These are phyloP conservation scores for Epizoanthus scotinus DNA, from an alignment of 92 coral and sea anemone species.

Conservation along the genomic window DNA sequence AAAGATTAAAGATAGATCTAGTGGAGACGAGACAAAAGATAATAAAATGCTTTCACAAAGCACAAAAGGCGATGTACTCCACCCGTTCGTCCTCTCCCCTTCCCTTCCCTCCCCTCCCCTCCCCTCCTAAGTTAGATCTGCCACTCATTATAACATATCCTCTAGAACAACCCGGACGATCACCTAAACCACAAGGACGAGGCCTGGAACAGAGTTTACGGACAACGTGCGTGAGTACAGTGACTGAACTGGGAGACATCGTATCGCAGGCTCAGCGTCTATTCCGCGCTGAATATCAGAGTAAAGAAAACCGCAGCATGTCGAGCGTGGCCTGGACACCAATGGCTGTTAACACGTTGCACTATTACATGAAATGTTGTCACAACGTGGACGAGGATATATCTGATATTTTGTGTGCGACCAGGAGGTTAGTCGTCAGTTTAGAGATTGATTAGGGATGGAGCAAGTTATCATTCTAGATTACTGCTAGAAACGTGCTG, in stretches of 20 bases:
- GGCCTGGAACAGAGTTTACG: slow-evolving; percentile 65
- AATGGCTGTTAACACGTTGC: slow-evolving; percentile 58
- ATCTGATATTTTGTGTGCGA: slow-evolving; percentile 58
- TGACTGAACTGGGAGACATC: slow-evolving; percentile 68
- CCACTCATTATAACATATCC: too few relatives aligned
- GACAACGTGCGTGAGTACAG: slow-evolving; percentile 79
- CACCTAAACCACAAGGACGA: slow-evolving; percentile 11
- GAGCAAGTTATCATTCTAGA: too few relatives aligned
- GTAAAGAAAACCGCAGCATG: slow-evolving; percentile 78
- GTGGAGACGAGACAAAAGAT: too few relatives aligned
- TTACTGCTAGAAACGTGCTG: too few relatives aligned
- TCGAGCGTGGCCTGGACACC: slow-evolving; percentile 75
- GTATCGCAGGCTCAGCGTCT: slow-evolving; percentile 63
- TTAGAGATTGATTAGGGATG: too few relatives aligned
- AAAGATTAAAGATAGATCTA: too few relatives aligned
- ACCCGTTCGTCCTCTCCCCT: too few relatives aligned
- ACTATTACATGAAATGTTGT: slow-evolving; percentile 74
- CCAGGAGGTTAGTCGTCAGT: slow-evolving; percentile 56
- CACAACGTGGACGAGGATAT: slow-evolving; percentile 69
- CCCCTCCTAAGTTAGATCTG: neutral
- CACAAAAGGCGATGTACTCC: neutral
- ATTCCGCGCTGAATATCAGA: slow-evolving; percentile 66
- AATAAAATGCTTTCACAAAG: too few relatives aligned
- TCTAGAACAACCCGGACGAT: slow-evolving; percentile 21
- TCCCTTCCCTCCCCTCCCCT: neutral